A percentile compares a stretch with the other conserved stretches of the same genome.
Evolutionary conservation across 2,888 invertebrate species (phyloP).

Genomic region (Willowsia nigromaculata): DNA sequence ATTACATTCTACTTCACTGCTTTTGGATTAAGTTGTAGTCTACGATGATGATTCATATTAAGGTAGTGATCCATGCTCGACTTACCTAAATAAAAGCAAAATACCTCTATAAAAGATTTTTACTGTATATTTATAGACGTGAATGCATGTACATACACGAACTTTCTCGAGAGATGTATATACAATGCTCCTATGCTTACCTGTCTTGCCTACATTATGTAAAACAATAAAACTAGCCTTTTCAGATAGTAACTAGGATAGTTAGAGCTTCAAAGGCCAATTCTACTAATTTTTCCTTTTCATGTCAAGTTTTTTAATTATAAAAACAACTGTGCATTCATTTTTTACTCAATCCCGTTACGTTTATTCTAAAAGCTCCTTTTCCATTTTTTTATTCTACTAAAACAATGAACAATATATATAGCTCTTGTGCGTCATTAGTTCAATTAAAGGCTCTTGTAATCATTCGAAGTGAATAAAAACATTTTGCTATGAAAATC

Average conservation of each 20-base stretch:
- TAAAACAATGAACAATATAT: background rate
- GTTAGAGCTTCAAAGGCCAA: background rate
- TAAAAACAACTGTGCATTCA: background rate
- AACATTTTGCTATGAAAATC: conserved; percentile 26
- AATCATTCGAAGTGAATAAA: conserved; percentile 23
- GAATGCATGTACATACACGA: background rate
- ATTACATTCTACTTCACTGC: conserved; percentile 47
- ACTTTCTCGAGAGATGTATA: background rate
- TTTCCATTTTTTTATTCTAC: background rate
- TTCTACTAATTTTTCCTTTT: background rate
- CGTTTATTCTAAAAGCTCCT: background rate
- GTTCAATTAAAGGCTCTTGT: conserved; percentile 45
- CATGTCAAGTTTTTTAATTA: background rate
- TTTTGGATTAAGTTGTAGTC: conserved; percentile 22
- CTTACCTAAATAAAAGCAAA: conserved; percentile 1
- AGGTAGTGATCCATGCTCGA: conserved; percentile 27
- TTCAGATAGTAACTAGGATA: background rate
- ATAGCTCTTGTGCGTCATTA: conserved; percentile 16
- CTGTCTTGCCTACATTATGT: background rate
- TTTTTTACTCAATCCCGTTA: background rate
- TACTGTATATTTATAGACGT: background rate
- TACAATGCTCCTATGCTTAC: background rate
- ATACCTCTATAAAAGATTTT: background rate
- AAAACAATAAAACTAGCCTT: background rate
- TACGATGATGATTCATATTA: conserved; percentile 26